Conservation (phyloP, 1,140 invertebrate species). For the Wiebesia pumilae region DNA sequence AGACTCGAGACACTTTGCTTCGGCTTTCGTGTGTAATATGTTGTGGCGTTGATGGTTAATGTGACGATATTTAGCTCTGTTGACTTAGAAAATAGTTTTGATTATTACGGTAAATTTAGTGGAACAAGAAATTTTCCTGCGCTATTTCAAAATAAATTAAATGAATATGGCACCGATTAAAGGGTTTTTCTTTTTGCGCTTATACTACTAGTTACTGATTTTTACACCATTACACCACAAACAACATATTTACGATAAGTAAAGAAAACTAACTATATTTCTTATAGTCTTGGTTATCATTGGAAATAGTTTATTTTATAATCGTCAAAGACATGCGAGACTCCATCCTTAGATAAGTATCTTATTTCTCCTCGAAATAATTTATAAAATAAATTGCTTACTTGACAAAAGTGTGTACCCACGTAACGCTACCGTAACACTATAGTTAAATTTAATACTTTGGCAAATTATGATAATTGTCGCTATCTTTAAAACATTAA, state of each 20-base stretch:
- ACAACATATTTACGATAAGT: not conserved
- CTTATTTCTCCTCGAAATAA: not conserved
- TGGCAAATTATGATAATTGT: not conserved
- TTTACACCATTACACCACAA: not conserved
- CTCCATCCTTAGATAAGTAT: not conserved
- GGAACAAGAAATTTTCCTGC: not conserved
- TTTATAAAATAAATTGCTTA: no score
- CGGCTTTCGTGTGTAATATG: slow-evolving; percentile 31
- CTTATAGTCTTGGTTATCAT: not conserved
- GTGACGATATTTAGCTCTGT: slow-evolving; percentile 31
- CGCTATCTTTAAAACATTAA: not conserved
- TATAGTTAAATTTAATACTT: not conserved
- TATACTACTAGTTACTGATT: no score
- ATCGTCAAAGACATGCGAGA: not conserved
- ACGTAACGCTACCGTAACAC: not conserved
- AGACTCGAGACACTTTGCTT: slow-evolving; percentile 36
- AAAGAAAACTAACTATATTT: not conserved
- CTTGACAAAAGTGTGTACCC: not conserved
- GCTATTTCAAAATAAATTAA: not conserved
- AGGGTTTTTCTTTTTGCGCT: no score
- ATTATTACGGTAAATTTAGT: slow-evolving; percentile 41
- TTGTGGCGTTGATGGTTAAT: slow-evolving; percentile 48
- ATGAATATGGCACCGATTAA: no score
- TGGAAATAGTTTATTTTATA: not conserved
- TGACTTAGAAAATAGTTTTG: slow-evolving; percentile 25